These are phyloP conservation scores for Neogale vison DNA, from an alignment of 2,113 vertebrate species.

Conservation along the genomic window DNA sequence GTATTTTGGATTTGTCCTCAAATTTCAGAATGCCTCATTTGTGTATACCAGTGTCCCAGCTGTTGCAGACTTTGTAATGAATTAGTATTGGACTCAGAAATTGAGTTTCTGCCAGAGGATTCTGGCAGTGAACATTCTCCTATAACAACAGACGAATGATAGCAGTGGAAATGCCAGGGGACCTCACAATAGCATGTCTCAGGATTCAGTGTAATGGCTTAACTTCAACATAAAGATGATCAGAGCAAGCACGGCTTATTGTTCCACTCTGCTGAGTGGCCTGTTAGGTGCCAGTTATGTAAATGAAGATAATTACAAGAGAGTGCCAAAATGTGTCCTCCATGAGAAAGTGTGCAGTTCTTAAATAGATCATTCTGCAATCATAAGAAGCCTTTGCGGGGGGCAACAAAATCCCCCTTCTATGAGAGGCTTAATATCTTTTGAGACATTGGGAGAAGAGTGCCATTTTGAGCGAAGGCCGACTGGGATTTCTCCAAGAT, in stretches of 20 bases:
- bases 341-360: slow-evolving; percentile 40
- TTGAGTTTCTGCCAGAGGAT: slow-evolving; percentile 71
- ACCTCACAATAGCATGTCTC: slow-evolving; percentile 43
- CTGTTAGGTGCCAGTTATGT: slow-evolving; percentile 59
- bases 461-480: slow-evolving; percentile 51
- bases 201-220: slow-evolving; percentile 47
- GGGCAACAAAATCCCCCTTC: slow-evolving; percentile 57
- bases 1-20: slow-evolving; percentile 71
- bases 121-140: slow-evolving; percentile 57
- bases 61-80: slow-evolving; percentile 68
- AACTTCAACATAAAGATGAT: slow-evolving; percentile 53
- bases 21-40: slow-evolving; percentile 70
- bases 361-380: slow-evolving; percentile 53
- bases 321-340: slow-evolving; percentile 40
- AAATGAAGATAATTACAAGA: slow-evolving; percentile 71
- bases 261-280: slow-evolving; percentile 20
- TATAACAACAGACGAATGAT: slow-evolving; percentile 52
- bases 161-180: slow-evolving; percentile 43
- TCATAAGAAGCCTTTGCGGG: background rate
- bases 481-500: slow-evolving; percentile 60
- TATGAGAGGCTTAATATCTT: slow-evolving; percentile 68
- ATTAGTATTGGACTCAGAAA: slow-evolving; percentile 64
- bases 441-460: slow-evolving; percentile 61
- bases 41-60: slow-evolving; percentile 59
- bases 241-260: slow-evolving; percentile 32